phyloP scores from a whole-genome alignment of 2,113 vertebrate genomes.

The Clupea harengus region DNA sequence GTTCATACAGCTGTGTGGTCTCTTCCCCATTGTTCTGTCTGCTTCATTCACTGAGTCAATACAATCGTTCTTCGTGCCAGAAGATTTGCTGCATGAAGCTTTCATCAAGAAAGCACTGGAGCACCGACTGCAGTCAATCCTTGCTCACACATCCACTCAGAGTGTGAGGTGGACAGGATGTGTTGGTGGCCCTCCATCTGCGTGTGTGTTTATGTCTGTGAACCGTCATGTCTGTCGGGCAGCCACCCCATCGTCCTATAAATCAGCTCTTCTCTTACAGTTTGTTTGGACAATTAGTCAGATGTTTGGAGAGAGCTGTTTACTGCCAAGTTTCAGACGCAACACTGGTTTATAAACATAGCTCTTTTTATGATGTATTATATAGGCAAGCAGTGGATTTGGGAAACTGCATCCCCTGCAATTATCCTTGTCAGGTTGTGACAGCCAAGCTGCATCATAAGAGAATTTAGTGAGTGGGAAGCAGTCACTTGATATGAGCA shows the following conservation, averaged over 20 bases:
- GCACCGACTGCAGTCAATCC: background rate
- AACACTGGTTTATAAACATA: slow-evolving; percentile 30
- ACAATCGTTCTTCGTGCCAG: background rate
- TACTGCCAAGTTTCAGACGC: slow-evolving; percentile 3
- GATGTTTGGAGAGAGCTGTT: slow-evolving; percentile 22
- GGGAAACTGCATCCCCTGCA: background rate
- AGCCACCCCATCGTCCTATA: slow-evolving; percentile 14
- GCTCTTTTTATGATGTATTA: slow-evolving; percentile 22
- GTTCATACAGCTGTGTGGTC: background rate
- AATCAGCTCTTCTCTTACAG: background rate
- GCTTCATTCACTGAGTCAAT: background rate
- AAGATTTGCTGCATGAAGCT: background rate
- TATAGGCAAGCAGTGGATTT: background rate
- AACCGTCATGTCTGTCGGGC: background rate
- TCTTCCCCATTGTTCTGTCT: background rate
- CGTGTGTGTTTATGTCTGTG: background rate
- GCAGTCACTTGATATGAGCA: background rate
- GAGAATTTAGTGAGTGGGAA: background rate
- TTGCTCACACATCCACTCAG: background rate
- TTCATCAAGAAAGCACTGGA: background rate
- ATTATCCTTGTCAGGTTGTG: background rate
- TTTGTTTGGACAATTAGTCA: slow-evolving; percentile 25
- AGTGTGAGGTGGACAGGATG: slow-evolving; percentile 7
- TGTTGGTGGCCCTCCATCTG: background rate
- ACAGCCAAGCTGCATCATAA: background rate